Percentiles rank a stretch among this genome's conserved stretches.
Conservation (phyloP, 2,113 vertebrate species). For the Eretmochelys imbricata region DNA sequence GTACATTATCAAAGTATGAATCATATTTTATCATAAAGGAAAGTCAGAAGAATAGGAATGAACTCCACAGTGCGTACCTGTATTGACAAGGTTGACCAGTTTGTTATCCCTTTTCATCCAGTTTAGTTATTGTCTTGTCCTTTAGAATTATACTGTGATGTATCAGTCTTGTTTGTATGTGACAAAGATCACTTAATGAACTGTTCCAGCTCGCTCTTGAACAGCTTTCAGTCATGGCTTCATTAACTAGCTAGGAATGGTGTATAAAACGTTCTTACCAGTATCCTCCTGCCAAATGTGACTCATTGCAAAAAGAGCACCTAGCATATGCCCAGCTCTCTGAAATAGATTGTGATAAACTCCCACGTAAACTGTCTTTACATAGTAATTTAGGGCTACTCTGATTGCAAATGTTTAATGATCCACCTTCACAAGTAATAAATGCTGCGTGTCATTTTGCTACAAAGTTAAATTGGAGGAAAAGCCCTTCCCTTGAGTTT, state of each 20-base stretch:
- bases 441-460: not conserved
- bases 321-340: not conserved
- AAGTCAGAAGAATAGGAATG: not conserved
- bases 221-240: not conserved
- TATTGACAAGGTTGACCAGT: not conserved
- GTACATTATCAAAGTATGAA: not conserved
- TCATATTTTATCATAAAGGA: not conserved
- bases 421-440: not conserved
- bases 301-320: not conserved
- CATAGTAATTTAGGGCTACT: not conserved
- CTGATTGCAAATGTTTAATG: not conserved
- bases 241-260: not conserved
- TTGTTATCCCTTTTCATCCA: not conserved
- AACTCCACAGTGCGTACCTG: accelerated
- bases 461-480: not conserved
- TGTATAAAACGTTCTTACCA: not conserved
- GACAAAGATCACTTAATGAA: not conserved
- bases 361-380: not conserved
- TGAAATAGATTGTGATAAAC: not conserved
- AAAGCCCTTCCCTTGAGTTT: not conserved
- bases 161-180: accelerated
- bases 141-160: not conserved
- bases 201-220: not conserved
- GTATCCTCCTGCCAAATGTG: not conserved
- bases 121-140: not conserved